Percentiles rank a stretch among this genome's conserved stretches.
These are phyloP conservation scores for Thysanoteuthis rhombus DNA, from an alignment of 2,888 invertebrate genomes.

Conservation along the genomic window DNA sequence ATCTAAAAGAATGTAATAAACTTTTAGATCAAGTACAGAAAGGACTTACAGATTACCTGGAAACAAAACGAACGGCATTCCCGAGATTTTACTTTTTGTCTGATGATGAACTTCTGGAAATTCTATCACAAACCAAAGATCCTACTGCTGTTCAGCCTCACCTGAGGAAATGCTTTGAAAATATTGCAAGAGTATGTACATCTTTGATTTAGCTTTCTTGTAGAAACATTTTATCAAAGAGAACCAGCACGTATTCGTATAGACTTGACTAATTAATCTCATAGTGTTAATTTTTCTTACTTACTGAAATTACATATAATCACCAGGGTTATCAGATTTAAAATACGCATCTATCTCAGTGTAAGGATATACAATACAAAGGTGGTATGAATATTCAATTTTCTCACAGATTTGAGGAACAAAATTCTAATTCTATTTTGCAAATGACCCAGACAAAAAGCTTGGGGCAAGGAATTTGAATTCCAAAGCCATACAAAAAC, in stretches of 20 bases:
- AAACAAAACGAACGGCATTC: constrained; percentile 68
- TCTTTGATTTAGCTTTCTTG: neutral
- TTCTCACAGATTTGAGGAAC: too few species aligned
- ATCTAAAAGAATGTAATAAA: constrained; percentile 77
- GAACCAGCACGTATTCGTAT: neutral
- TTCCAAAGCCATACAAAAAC: too few species aligned
- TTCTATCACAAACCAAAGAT: constrained; percentile 69
- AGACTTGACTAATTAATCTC: too few species aligned
- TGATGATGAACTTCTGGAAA: constrained; percentile 69
- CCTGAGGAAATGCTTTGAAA: constrained; percentile 85
- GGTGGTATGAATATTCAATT: too few species aligned
- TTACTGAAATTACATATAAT: too few species aligned
- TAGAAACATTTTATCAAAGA: neutral
- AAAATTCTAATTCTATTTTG: too few species aligned
- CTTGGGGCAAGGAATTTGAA: too few species aligned
- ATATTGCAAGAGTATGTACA: constrained; percentile 75
- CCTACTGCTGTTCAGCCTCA: constrained; percentile 72
- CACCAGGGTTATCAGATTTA: too few species aligned
- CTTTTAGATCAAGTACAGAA: constrained; percentile 69
- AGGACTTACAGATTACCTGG: constrained; percentile 69
- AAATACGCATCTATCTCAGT: too few species aligned
- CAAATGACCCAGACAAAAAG: too few species aligned
- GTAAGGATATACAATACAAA: too few species aligned
- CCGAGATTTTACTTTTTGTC: constrained; percentile 72
- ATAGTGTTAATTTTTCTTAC: too few species aligned